Evolutionary conservation across 2,888 invertebrate species (phyloP).

Genomic region (Cantharis lateralis): DNA sequence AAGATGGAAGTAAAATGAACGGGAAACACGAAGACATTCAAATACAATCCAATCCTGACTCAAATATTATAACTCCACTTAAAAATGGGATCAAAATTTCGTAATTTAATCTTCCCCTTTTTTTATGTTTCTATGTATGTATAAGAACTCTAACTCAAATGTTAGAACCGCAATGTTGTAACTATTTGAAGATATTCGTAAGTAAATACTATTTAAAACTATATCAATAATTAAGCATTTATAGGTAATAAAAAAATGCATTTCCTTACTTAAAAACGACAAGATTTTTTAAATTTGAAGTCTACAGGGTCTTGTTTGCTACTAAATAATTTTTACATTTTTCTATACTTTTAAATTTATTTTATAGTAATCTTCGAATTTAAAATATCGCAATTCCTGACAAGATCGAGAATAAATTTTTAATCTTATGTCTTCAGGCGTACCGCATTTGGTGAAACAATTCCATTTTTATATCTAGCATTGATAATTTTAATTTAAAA

Average conservation of each 20-base stretch:
- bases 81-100: conserved; percentile 22
- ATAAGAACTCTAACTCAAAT: neutral
- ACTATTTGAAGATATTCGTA: neutral
- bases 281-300: neutral
- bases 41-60: conserved; percentile 5
- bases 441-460: neutral
- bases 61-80: conserved; percentile 5
- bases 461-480: neutral
- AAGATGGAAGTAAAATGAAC: conserved; percentile 40
- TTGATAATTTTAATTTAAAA: neutral
- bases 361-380: neutral
- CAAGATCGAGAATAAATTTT: neutral
- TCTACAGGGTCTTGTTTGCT: neutral
- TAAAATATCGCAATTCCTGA: neutral
- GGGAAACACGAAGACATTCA: conserved; percentile 14
- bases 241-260: neutral
- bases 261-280: neutral
- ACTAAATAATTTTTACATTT: neutral
- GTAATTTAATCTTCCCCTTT: neutral
- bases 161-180: neutral
- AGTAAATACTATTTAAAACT: neutral
- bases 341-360: neutral
- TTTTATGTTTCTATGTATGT: conserved; percentile 2
- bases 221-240: neutral
- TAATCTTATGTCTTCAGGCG: neutral